phyloP scores from a whole-genome alignment of 1,140 invertebrate genomes.

The Papilio polytes region DNA sequence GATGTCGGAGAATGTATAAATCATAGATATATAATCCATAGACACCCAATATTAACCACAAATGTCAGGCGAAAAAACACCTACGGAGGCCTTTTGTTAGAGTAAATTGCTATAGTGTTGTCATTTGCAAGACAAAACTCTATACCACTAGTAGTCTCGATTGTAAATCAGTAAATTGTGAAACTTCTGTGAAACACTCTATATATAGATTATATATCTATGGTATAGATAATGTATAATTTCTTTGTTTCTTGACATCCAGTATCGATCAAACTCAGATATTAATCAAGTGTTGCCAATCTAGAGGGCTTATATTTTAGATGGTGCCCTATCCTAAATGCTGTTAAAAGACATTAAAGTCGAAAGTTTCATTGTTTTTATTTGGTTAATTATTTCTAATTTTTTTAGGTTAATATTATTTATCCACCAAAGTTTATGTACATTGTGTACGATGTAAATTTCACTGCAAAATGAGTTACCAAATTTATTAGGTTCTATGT shows the following conservation, averaged over 20 bases:
- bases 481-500: constrained; percentile 58
- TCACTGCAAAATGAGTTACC: constrained; percentile 66
- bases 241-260: constrained; percentile 10
- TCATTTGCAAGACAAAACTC: too few species aligned
- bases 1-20: not conserved
- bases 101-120: too few species aligned
- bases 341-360: constrained; percentile 70
- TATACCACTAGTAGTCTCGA: too few species aligned
- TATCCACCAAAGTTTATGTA: constrained; percentile 75
- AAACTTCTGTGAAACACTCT: too few species aligned
- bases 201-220: too few species aligned
- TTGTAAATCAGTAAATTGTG: too few species aligned
- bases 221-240: not conserved
- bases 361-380: constrained; percentile 66
- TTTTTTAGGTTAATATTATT: constrained; percentile 72
- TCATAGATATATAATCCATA: too few species aligned
- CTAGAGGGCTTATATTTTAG: not conserved
- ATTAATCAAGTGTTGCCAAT: constrained; percentile 29
- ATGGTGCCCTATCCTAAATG: constrained; percentile 42
- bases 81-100: too few species aligned
- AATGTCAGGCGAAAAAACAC: too few species aligned
- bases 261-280: constrained; percentile 38
- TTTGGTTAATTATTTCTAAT: constrained; percentile 77
- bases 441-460: constrained; percentile 50
- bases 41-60: too few species aligned